A percentile compares a stretch with the other conserved stretches of the same genome.
These are phyloP conservation scores for Palythoa grandis DNA, from an alignment of 92 coral and sea anemone species.

Conservation along the genomic window DNA sequence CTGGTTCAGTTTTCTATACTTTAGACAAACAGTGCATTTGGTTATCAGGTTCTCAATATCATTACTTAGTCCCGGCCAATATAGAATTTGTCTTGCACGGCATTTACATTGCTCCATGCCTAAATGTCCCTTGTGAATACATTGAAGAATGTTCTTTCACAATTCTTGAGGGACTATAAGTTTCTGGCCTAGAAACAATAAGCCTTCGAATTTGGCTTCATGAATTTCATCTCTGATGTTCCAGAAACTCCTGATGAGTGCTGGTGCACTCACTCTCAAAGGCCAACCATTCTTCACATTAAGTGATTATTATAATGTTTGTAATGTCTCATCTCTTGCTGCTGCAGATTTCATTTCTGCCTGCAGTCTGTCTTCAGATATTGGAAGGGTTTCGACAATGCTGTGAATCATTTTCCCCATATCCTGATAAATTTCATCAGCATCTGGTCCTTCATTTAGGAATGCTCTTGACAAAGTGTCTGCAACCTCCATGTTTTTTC, in stretches of 20 bases:
- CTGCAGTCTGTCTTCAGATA: conserved; percentile 53
- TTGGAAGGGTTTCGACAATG: conserved; percentile 57
- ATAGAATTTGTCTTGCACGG: conserved; percentile 46
- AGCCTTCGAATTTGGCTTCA: conserved; percentile 68
- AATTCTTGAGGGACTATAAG: conserved; percentile 55
- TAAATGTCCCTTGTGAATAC: conserved; percentile 65
- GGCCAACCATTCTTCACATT: conserved; percentile 67
- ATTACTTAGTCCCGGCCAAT: conserved; percentile 59
- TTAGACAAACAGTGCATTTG: conserved; percentile 37
- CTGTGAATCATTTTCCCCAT: conserved; percentile 68
- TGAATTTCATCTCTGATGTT: conserved; percentile 47
- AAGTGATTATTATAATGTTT: conserved; percentile 39
- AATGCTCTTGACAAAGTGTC: conserved; percentile 58
- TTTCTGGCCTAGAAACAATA: conserved; percentile 61
- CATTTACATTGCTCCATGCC: conserved; percentile 70
- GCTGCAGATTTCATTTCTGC: conserved; percentile 54
- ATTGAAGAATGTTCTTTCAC: conserved; percentile 54
- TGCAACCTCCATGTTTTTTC: conserved; percentile 54
- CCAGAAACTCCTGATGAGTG: conserved; percentile 52
- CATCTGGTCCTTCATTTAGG: conserved; percentile 22
- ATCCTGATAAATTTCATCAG: conserved; percentile 50
- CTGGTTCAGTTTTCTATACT: conserved; percentile 37
- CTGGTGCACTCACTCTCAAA: conserved; percentile 36
- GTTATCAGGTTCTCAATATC: conserved; percentile 54
- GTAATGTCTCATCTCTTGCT: conserved; percentile 55